Base-by-base conservation (phyloP, 2,888 invertebrate species). In the Eupithecia exiguata region DNA sequence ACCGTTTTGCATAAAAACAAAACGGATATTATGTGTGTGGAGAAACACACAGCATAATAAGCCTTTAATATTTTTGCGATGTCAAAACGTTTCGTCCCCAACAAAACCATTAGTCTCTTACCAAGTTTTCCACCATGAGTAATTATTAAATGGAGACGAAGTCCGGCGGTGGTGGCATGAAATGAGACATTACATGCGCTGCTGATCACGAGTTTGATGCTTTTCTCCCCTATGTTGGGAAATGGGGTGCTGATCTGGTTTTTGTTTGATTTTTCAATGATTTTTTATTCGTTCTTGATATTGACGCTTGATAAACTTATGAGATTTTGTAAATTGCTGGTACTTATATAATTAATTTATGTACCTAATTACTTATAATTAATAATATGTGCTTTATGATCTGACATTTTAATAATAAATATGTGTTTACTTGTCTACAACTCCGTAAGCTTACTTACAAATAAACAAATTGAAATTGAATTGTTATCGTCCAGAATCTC, bases 131-230 rank as follows among this genome's bases (percentile, higher is more conserved):
- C 83, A 75, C 78, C 74, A 72, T 75, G 75, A 78, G 79, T 77
- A 77, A 92, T 92, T 91, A 92, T 91, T 91, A 87, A 92, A 92
- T 91, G 89, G 89, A 91, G 89, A 87, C 83, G 89, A 92, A 91
- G 86, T 89, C 91, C 91, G 90, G 83, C 84, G 83, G 78, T 82
- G 84, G 83, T 86, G 83, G 87, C 91, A 89, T 91, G 90, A 92
- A 93, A 93, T 92, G 89, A 88, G 86, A 87, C 86, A 90, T 92
- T 91, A 91, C 85, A 88, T 87, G 92, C 88, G 82, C 85, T 86
- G 85, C 82, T 85, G 89, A 81, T 79, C 83, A 79, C 83, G 85
- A 86, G 84, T 83, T 84, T 85, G 82, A 82, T 83, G 83, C 82
- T 77, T 76, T 58, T 25, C 58, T 70, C 71, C 74, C 80, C 76